A percentile compares a stretch with the other conserved stretches of the same genome.
Evolutionary conservation across 2,113 vertebrate genomes (phyloP).

Genomic region (Hucho hucho): DNA sequence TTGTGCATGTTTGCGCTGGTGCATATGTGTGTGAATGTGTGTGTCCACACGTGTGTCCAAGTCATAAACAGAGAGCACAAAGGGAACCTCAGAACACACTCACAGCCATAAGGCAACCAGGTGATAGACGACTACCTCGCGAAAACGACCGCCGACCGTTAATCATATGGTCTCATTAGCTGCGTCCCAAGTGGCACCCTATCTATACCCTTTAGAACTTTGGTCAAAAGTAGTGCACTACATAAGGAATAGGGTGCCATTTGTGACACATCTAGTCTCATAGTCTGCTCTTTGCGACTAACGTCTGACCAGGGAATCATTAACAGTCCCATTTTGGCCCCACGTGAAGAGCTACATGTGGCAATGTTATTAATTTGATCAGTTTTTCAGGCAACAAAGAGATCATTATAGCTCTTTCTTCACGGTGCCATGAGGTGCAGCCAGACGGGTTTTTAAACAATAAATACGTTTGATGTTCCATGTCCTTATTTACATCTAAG

Average conservation of each 20-base stretch:
- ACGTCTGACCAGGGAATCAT: too few species aligned
- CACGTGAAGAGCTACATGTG: background rate
- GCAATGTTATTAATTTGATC: background rate
- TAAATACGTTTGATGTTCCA: constrained; percentile 16
- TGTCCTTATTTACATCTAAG: constrained; percentile 10
- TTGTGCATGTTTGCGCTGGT: too few species aligned
- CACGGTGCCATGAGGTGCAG: background rate
- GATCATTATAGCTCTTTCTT: background rate
- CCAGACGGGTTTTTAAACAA: background rate
- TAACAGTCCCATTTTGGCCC: too few species aligned
- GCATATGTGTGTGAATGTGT: too few species aligned
- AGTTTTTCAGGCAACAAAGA: background rate
- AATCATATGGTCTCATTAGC: background rate
- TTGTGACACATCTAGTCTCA: too few species aligned
- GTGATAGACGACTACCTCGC: background rate
- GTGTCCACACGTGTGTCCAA: background rate
- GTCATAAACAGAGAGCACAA: background rate
- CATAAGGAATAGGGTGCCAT: too few species aligned
- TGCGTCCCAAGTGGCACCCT: too few species aligned
- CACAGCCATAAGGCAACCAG: background rate
- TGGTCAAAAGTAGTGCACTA: too few species aligned
- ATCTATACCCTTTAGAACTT: too few species aligned
- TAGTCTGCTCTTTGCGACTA: too few species aligned
- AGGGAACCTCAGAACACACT: background rate
- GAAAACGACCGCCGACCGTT: background rate